phyloP scores from a whole-genome alignment of 2,797 vertebrate species.

The Simalia tracyae region DNA sequence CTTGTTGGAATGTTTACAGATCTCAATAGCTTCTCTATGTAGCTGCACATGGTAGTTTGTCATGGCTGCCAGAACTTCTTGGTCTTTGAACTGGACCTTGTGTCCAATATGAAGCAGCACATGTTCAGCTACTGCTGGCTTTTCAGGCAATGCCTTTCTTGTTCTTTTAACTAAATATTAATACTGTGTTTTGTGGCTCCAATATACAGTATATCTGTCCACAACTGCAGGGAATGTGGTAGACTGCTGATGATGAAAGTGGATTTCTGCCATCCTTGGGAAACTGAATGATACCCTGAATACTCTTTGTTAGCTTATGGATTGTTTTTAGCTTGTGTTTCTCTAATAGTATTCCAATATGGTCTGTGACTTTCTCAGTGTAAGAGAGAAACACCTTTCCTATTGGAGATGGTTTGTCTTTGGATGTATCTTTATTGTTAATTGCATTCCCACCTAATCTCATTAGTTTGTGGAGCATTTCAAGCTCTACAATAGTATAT shows the following conservation, averaged over 20 bases:
- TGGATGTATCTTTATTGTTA: neutral
- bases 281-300: no score
- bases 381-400: neutral
- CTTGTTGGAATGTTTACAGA: neutral
- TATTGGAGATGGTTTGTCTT: neutral
- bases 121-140: no score
- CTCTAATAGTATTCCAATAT: neutral
- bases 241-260: no score
- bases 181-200: no score
- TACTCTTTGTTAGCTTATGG: no score
- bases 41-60: neutral
- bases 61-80: neutral
- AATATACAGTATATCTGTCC: no score
- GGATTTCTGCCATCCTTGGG: no score
- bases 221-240: no score
- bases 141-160: no score
- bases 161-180: no score
- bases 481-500: neutral
- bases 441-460: neutral
- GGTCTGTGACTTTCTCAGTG: neutral
- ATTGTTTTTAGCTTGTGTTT: neutral
- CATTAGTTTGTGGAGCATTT: neutral
- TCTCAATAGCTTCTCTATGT: neutral
- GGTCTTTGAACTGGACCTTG: no score
- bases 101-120: no score